These are phyloP conservation scores for Myrmecobius fasciatus DNA, from an alignment of 2,113 vertebrate species.

Conservation along the genomic window DNA sequence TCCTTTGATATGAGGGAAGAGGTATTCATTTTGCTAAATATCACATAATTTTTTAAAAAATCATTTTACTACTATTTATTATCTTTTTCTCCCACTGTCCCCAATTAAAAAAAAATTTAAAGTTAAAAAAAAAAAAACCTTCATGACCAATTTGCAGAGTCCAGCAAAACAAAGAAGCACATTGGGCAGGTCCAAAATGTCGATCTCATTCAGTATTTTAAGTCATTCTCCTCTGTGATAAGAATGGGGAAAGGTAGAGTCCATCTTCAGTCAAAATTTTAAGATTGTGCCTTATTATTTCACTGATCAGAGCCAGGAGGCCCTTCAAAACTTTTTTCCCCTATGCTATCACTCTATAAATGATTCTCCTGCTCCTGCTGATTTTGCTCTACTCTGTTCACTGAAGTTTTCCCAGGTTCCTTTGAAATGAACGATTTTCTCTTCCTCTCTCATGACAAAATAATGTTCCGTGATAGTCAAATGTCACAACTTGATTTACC, in stretches of 20 bases:
- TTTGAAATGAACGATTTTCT: not conserved
- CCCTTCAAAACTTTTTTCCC: not conserved
- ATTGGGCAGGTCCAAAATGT: not conserved
- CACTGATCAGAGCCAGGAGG: not conserved
- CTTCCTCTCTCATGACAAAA: not conserved
- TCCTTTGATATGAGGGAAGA: not conserved
- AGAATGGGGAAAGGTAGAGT: not conserved
- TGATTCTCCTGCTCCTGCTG: not conserved
- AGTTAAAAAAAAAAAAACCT: not conserved
- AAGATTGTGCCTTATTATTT: accelerated
- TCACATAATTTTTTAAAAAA: not conserved
- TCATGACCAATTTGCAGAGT: not conserved
- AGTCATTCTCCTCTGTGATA: not conserved
- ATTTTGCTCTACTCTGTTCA: not conserved
- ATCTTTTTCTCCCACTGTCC: not conserved
- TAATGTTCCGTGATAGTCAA: not conserved
- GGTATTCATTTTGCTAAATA: not conserved
- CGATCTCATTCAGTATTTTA: not conserved
- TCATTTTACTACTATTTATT: not conserved
- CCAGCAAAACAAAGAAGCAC: no score
- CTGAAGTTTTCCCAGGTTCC: not conserved
- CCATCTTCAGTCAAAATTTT: not conserved
- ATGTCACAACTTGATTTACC: not conserved
- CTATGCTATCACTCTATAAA: not conserved
- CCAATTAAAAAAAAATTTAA: not conserved